A percentile compares a stretch with the other conserved stretches of the same genome.
Evolutionary conservation across 2,888 invertebrate genomes (phyloP).

Genomic region (Himalopsyche anomala): DNA sequence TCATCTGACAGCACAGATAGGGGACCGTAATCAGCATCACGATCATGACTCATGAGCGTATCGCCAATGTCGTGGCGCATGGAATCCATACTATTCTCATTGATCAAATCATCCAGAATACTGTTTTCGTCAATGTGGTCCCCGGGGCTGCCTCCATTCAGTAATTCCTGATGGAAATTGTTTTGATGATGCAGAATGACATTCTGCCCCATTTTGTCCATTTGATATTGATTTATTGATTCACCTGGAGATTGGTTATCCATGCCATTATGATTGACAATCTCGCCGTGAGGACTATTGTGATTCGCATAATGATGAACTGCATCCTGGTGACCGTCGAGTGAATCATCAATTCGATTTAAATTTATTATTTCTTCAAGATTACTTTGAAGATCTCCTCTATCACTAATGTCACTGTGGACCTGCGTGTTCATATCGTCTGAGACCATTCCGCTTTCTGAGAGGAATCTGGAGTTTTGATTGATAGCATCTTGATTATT

Average conservation of each 20-base stretch:
- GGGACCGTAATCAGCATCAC: slow-evolving; percentile 72
- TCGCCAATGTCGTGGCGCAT: slow-evolving; percentile 56
- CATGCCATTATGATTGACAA: slow-evolving; percentile 59
- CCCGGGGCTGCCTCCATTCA: slow-evolving; percentile 45
- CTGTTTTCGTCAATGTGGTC: slow-evolving; percentile 62
- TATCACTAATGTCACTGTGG: background rate
- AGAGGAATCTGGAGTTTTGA: slow-evolving; percentile 65
- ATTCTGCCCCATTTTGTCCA: slow-evolving; percentile 69
- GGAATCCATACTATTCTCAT: slow-evolving; percentile 64
- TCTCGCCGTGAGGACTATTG: slow-evolving; percentile 59
- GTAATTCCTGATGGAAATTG: slow-evolving; percentile 73
- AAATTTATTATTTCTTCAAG: slow-evolving; percentile 64
- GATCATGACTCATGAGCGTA: slow-evolving; percentile 69
- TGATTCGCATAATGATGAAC: slow-evolving; percentile 66
- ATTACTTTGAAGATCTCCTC: slow-evolving; percentile 70
- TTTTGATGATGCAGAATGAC: slow-evolving; percentile 69
- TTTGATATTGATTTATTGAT: background rate
- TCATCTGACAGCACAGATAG: slow-evolving; percentile 70
- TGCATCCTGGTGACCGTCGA: slow-evolving; percentile 71
- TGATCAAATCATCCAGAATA: slow-evolving; percentile 64
- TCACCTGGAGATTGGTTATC: slow-evolving; percentile 66
- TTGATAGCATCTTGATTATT: slow-evolving; percentile 68
- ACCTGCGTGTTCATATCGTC: slow-evolving; percentile 73
- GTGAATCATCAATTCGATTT: slow-evolving; percentile 67
- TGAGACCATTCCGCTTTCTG: slow-evolving; percentile 66